A percentile compares a stretch with the other conserved stretches of the same genome.
These are phyloP conservation scores for Clarias magur DNA, from an alignment of 2,113 vertebrate species.

Conservation along the genomic window DNA sequence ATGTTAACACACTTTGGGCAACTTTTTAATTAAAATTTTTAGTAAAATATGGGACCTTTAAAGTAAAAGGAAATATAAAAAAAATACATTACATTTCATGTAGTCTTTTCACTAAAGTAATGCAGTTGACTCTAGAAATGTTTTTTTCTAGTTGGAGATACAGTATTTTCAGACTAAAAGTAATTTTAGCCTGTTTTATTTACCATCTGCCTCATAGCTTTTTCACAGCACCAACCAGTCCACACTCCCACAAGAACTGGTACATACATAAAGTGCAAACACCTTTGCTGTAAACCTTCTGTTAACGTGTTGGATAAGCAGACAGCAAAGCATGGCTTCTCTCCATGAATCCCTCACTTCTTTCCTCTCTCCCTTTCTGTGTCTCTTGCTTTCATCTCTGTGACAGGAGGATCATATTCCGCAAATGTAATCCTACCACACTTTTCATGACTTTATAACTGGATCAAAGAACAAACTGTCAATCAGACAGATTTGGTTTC, in stretches of 20 bases:
- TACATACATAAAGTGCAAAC: constrained; percentile 35
- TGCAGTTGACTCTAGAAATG: background rate
- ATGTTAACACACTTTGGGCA: background rate
- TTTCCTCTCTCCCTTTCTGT: background rate
- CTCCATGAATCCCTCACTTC: background rate
- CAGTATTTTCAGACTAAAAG: background rate
- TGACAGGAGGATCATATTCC: background rate
- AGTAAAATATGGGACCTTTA: background rate
- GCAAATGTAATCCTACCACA: background rate
- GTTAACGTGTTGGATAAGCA: background rate
- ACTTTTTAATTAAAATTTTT: too few relatives aligned
- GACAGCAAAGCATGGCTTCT: background rate
- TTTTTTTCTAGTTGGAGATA: background rate
- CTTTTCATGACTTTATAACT: constrained; percentile 20
- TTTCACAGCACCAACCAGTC: background rate
- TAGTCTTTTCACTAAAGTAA: background rate
- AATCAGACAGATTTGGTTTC: constrained; percentile 49
- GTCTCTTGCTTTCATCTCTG: background rate
- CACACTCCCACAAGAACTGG: background rate
- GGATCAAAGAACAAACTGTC: constrained; percentile 38
- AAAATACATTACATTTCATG: background rate
- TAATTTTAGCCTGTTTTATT: background rate
- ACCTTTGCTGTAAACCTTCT: constrained; percentile 3
- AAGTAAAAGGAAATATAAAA: background rate
- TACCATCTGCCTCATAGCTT: background rate